These are phyloP conservation scores for Dyspetes luteomarginatus DNA, from an alignment of 2,888 invertebrate genomes.

Conservation along the genomic window DNA sequence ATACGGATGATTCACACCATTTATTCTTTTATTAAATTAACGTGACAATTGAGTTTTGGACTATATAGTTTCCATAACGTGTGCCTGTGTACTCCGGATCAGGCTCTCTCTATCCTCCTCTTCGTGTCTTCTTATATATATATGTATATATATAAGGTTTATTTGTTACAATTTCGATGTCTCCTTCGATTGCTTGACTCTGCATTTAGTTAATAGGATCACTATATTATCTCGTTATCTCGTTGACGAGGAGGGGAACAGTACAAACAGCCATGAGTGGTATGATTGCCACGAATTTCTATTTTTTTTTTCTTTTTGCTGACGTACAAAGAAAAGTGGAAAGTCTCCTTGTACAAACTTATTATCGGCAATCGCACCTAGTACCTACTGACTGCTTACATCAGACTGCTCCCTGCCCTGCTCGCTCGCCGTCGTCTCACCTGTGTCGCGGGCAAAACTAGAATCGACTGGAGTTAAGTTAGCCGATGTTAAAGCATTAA, in stretches of 20 bases:
- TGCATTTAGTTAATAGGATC: neutral
- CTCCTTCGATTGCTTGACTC: constrained; percentile 9
- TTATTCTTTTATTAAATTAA: constrained; percentile 27
- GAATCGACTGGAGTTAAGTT: neutral
- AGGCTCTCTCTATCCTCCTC: neutral
- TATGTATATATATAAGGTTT: neutral
- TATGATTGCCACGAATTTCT: constrained; percentile 33
- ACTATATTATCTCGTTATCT: neutral
- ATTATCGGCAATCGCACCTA: neutral
- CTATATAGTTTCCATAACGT: constrained; percentile 31
- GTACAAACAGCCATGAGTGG: constrained; percentile 8
- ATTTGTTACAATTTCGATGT: constrained; percentile 32
- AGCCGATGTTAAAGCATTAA: neutral
- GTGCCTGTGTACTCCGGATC: neutral
- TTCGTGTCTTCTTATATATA: neutral
- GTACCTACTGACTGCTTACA: neutral
- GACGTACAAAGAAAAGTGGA: neutral
- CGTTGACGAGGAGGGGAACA: neutral
- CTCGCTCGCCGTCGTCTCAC: neutral
- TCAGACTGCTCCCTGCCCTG: neutral
- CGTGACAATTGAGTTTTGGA: constrained; percentile 25
- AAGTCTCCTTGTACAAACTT: neutral
- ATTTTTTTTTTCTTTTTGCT: no score
- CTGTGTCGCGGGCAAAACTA: neutral
- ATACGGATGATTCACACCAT: constrained; percentile 36